These are phyloP conservation scores for Galagoides demidoff DNA, from an alignment of 2,797 vertebrate genomes.

Conservation along the genomic window DNA sequence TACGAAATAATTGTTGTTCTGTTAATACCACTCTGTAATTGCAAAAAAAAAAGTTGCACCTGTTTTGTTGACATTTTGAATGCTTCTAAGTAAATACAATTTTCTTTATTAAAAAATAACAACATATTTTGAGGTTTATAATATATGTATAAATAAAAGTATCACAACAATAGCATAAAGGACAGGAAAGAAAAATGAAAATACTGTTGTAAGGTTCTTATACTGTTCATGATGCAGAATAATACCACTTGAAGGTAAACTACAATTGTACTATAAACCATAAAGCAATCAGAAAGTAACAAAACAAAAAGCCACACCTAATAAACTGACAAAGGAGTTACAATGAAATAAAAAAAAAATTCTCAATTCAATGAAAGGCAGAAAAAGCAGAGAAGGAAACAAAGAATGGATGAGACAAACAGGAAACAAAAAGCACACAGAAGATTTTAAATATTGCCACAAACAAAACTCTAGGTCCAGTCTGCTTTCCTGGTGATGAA, in stretches of 20 bases:
- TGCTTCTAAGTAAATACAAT: too few relatives aligned
- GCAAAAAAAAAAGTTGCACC: too few relatives aligned
- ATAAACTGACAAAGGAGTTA: not conserved
- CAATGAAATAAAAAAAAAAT: not conserved
- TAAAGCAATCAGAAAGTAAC: not conserved
- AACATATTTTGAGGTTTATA: not conserved
- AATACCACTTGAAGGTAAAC: not conserved
- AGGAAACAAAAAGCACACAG: not conserved
- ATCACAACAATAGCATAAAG: not conserved
- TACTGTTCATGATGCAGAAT: not conserved
- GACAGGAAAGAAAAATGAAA: not conserved
- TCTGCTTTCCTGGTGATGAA: not conserved
- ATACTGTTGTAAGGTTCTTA: not conserved
- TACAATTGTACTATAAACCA: not conserved
- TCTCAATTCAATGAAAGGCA: not conserved
- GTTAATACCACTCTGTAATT: too few relatives aligned
- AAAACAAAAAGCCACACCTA: not conserved
- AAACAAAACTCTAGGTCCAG: not conserved
- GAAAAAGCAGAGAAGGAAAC: not conserved
- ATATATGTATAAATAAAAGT: not conserved
- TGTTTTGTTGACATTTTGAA: too few relatives aligned
- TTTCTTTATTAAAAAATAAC: not conserved
- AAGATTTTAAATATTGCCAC: not conserved
- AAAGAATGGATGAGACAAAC: not conserved
- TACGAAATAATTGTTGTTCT: too few relatives aligned